A percentile compares a stretch with the other conserved stretches of the same genome.
Conservation (phyloP, 2,888 invertebrate genomes). For the Mesorhabditis belari region DNA sequence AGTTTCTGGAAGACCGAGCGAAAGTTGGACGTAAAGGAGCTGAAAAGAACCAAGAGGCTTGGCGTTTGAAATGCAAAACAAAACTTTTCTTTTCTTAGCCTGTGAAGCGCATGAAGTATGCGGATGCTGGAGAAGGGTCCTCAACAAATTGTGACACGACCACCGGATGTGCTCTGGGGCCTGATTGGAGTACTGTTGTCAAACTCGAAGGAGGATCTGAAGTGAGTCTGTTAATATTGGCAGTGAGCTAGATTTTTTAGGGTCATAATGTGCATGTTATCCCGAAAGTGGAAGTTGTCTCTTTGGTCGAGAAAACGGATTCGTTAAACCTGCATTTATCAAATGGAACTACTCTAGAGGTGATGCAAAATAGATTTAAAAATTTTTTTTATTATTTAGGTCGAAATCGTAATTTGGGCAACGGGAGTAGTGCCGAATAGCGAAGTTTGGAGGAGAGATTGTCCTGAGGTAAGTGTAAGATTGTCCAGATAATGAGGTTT, state of each 20-base stretch:
- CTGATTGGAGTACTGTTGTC: conserved; percentile 71
- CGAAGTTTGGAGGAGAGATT: conserved; percentile 27
- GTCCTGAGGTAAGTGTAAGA: conserved; percentile 9
- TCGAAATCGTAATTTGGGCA: conserved; percentile 85
- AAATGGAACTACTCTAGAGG: neutral
- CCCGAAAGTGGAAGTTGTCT: conserved; percentile 54
- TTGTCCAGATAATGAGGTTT: no score
- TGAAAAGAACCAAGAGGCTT: conserved; percentile 54
- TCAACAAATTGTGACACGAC: no score
- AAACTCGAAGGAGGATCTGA: conserved; percentile 28
- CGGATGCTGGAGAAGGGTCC: neutral
- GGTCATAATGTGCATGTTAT: conserved; percentile 53
- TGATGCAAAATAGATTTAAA: no score
- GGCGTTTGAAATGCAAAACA: no score
- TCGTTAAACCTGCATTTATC: conserved; percentile 54
- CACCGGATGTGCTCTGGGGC: conserved; percentile 84
- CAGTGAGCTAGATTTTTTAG: no score
- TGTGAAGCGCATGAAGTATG: neutral
- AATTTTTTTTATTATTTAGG: conserved; percentile 65
- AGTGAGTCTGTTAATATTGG: no score
- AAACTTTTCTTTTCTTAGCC: neutral
- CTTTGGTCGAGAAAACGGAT: neutral
- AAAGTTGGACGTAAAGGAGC: conserved; percentile 17
- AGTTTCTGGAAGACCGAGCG: conserved; percentile 66
- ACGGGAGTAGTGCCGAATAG: conserved; percentile 72